phyloP scores from a whole-genome alignment of 1,140 invertebrate species.

The Pantala flavescens region DNA sequence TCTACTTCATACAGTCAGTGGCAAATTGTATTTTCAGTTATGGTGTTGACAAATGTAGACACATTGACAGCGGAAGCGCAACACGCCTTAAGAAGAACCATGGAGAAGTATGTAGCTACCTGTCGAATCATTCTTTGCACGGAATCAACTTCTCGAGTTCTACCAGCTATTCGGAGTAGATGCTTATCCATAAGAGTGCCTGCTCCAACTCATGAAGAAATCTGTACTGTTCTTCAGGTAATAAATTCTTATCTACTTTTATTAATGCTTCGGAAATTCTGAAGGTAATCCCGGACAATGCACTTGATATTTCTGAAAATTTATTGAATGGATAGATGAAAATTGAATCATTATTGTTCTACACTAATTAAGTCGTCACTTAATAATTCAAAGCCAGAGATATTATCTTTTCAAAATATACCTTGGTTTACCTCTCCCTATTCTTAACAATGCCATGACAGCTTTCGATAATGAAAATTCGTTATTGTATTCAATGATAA shows the following conservation, averaged over 20 bases:
- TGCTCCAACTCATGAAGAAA: constrained; percentile 72
- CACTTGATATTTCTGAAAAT: too few relatives aligned
- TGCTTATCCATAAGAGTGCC: constrained; percentile 85
- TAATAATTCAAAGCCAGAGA: too few relatives aligned
- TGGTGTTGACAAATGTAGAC: constrained; percentile 92
- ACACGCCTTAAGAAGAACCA: constrained; percentile 91
- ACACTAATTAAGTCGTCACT: too few relatives aligned
- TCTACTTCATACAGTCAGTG: constrained; percentile 9
- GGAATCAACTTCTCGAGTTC: constrained; percentile 88
- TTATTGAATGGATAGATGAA: too few relatives aligned
- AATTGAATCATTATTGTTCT: too few relatives aligned
- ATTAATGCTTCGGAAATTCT: too few relatives aligned
- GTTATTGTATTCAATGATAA: too few relatives aligned
- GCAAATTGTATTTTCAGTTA: constrained; percentile 48
- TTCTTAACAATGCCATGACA: too few relatives aligned
- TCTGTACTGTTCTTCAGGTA: constrained; percentile 50
- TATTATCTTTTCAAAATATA: too few relatives aligned
- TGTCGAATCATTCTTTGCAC: constrained; percentile 92
- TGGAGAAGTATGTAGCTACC: constrained; percentile 97
- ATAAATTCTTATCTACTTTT: neutral
- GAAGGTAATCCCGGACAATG: too few relatives aligned
- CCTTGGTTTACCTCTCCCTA: too few relatives aligned
- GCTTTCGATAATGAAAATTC: too few relatives aligned
- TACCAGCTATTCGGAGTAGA: constrained; percentile 88
- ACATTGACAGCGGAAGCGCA: constrained; percentile 95